Conservation (phyloP, 2,113 vertebrate species). For the Bucco capensis region DNA sequence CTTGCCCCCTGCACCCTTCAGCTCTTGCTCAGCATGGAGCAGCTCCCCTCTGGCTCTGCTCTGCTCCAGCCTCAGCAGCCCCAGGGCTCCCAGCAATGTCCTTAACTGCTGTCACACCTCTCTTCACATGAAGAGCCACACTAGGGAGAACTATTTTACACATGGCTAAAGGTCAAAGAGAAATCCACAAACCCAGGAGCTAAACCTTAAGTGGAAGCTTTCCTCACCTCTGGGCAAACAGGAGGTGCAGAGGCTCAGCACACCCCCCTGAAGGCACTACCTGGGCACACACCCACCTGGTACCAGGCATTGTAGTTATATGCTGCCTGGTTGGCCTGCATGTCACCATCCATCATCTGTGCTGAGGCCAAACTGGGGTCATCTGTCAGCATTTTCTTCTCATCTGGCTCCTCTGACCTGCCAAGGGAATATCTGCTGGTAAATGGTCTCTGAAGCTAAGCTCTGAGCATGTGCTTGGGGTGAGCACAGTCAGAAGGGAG, state of each 20-base stretch:
- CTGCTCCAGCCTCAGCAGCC: no score
- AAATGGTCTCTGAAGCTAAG: rapidly evolving
- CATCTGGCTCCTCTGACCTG: conserved; percentile 85
- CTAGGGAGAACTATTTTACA: background rate
- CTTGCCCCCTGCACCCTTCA: no score
- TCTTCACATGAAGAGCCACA: background rate
- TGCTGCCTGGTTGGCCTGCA: conserved; percentile 83
- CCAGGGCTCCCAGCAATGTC: background rate
- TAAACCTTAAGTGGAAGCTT: background rate
- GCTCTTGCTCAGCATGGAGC: no score
- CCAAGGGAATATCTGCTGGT: background rate
- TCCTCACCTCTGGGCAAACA: background rate
- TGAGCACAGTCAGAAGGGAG: rapidly evolving
- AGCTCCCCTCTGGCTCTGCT: no score
- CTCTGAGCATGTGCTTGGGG: rapidly evolving
- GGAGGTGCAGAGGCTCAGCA: no score
- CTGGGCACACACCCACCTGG: conserved; percentile 77
- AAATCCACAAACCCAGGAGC: rapidly evolving
- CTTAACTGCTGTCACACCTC: background rate
- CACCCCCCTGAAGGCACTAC: background rate
- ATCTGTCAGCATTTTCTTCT: conserved; percentile 87
- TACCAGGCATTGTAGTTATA: conserved; percentile 98
- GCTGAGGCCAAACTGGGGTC: conserved; percentile 72
- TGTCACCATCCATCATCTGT: conserved; percentile 80
- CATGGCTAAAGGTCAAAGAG: rapidly evolving